These are phyloP conservation scores for Ceyx melanurus DNA, from an alignment of 2,113 vertebrate species.

Conservation along the genomic window DNA sequence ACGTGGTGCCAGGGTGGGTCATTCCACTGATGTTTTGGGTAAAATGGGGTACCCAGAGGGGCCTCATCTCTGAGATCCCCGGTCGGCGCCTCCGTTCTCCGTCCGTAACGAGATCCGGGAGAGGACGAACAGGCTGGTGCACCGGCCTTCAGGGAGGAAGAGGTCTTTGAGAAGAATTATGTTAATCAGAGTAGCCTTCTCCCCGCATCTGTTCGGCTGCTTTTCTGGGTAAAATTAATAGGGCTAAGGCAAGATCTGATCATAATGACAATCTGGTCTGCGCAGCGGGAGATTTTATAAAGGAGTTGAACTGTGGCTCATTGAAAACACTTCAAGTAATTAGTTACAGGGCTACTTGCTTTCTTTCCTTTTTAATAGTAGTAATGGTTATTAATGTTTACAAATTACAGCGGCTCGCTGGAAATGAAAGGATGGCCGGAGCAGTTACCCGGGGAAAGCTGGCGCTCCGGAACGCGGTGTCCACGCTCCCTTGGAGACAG, in stretches of 20 bases:
- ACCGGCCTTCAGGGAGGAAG: slow-evolving; percentile 69
- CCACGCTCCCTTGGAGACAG: accelerated
- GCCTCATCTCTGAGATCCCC: slow-evolving; percentile 46
- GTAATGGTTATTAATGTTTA: slow-evolving; percentile 81
- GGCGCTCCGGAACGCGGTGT: accelerated
- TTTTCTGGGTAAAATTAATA: slow-evolving; percentile 78
- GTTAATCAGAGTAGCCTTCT: slow-evolving; percentile 76
- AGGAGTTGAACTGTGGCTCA: slow-evolving; percentile 75
- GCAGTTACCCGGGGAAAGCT: neutral
- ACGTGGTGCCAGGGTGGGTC: neutral
- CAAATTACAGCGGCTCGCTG: slow-evolving; percentile 68
- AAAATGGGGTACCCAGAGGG: slow-evolving; percentile 63
- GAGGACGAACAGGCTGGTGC: slow-evolving; percentile 66
- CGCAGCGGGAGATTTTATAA: slow-evolving; percentile 73
- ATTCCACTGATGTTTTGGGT: slow-evolving; percentile 54
- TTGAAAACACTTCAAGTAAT: slow-evolving; percentile 80
- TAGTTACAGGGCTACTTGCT: slow-evolving; percentile 77
- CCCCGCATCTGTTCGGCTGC: slow-evolving; percentile 77
- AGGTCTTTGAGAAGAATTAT: slow-evolving; percentile 69
- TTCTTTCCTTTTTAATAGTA: slow-evolving; percentile 77
- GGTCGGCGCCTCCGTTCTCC: slow-evolving; percentile 51
- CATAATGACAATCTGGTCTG: slow-evolving; percentile 77
- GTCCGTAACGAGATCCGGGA: slow-evolving; percentile 62
- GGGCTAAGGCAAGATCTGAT: slow-evolving; percentile 75
- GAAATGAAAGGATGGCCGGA: slow-evolving; percentile 38